Conservation (phyloP, 2,888 invertebrate species). For the Chloroclysta siterata region DNA sequence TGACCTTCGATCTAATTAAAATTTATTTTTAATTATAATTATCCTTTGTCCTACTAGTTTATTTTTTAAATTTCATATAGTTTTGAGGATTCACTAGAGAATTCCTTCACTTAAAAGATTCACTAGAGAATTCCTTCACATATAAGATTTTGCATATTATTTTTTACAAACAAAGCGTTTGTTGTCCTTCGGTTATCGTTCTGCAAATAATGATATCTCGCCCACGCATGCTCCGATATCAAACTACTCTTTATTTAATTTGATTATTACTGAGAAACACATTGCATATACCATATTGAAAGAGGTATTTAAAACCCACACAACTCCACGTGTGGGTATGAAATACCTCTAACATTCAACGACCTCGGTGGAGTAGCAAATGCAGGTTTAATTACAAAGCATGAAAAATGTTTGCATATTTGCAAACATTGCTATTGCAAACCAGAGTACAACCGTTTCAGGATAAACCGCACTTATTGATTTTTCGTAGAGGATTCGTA, state of each 20-base stretch:
- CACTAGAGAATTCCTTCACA: not conserved
- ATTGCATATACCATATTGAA: not conserved
- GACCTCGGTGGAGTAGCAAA: not conserved
- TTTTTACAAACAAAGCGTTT: constrained; percentile 9
- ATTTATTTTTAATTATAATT: too few species aligned
- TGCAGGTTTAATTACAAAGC: too few species aligned
- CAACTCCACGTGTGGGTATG: not conserved
- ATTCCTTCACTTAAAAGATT: not conserved
- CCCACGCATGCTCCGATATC: constrained; percentile 25
- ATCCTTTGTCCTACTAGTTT: too few species aligned
- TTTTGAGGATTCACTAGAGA: too few species aligned
- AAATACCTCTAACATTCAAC: not conserved
- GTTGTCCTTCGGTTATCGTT: constrained; percentile 23
- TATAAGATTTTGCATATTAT: not conserved
- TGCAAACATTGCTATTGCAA: too few species aligned
- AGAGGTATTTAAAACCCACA: too few species aligned
- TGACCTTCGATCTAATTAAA: too few species aligned
- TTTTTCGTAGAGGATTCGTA: constrained; percentile 12
- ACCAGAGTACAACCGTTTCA: not conserved
- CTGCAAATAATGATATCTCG: constrained; percentile 32
- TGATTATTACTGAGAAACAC: constrained; percentile 6
- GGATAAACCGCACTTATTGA: not conserved
- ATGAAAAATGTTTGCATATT: too few species aligned
- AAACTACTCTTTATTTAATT: constrained; percentile 21
- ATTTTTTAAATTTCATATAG: too few species aligned